phyloP scores from a whole-genome alignment of 2,113 vertebrate genomes.

The Lepus timidus region DNA sequence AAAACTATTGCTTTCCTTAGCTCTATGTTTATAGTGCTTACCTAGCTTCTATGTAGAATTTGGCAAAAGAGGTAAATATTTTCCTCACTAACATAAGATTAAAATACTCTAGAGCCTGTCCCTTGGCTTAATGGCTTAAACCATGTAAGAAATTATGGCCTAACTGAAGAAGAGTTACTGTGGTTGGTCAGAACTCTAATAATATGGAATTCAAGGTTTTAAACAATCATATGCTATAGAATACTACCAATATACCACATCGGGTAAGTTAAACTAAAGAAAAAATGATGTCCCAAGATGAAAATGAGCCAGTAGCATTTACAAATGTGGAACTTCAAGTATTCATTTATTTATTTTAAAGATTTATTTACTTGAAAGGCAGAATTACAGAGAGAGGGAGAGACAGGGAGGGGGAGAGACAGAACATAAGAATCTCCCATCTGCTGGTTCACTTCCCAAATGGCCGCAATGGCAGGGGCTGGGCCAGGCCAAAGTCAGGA shows the following conservation, averaged over 20 bases:
- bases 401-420: too few relatives aligned
- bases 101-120: constrained; percentile 11
- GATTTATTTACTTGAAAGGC: too few relatives aligned
- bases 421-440: too few relatives aligned
- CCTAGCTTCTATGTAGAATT: not conserved
- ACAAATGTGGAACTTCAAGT: not conserved
- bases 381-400: too few relatives aligned
- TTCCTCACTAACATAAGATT: constrained; percentile 27
- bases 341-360: not conserved
- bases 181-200: not conserved
- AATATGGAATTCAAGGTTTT: not conserved
- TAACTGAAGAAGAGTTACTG: not conserved
- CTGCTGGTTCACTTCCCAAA: too few relatives aligned
- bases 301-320: not conserved
- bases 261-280: not conserved
- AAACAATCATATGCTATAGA: not conserved
- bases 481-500: too few relatives aligned
- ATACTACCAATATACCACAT: not conserved
- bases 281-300: not conserved
- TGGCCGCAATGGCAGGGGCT: too few relatives aligned
- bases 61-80: constrained; percentile 33
- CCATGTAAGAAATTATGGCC: constrained; percentile 8
- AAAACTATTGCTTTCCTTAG: not conserved
- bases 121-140: constrained; percentile 42
- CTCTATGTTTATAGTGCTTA: constrained; percentile 34